These are phyloP conservation scores for Malacoctenus gilli DNA, from an alignment of 2,797 vertebrate genomes.

Conservation along the genomic window DNA sequence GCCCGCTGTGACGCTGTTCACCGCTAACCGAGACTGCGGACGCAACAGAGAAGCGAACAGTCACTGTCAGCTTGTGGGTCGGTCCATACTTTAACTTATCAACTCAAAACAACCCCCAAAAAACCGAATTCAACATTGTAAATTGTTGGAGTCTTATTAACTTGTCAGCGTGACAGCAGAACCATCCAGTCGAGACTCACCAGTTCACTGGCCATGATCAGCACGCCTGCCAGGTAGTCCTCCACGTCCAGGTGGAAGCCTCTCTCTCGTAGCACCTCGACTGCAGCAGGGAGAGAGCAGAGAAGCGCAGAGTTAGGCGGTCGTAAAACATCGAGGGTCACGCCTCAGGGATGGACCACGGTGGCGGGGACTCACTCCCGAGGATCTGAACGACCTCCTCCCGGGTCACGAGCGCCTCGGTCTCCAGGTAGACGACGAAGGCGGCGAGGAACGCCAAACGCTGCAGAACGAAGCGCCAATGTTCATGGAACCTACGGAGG, in stretches of 20 bases:
- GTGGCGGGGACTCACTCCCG: constrained; percentile 85
- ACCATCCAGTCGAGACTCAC: constrained; percentile 83
- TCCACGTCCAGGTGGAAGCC: constrained; percentile 98
- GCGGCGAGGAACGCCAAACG: constrained; percentile 91
- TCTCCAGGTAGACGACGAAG: constrained; percentile 94
- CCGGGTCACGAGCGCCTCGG: constrained; percentile 89
- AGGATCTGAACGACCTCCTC: constrained; percentile 93
- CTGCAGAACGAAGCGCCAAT: constrained; percentile 97
- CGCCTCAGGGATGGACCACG: not conserved
- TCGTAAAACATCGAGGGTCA: not conserved
- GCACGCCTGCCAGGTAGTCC: constrained; percentile 94
- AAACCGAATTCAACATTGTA: no score
- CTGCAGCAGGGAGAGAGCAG: constrained; percentile 77
- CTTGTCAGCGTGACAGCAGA: no score
- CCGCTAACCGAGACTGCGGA: constrained; percentile 89
- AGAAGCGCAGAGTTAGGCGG: not conserved
- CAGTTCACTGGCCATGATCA: constrained; percentile 96
- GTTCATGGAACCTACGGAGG: constrained; percentile 91
- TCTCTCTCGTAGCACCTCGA: constrained; percentile 92
- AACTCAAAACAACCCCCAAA: no score
- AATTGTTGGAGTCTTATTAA: no score
- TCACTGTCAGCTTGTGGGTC: no score
- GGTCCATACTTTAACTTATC: no score
- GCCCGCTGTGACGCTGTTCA: constrained; percentile 97
- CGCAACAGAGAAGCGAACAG: no score